phyloP scores from a whole-genome alignment of 1,140 invertebrate genomes.

The Cotesia typhae region DNA sequence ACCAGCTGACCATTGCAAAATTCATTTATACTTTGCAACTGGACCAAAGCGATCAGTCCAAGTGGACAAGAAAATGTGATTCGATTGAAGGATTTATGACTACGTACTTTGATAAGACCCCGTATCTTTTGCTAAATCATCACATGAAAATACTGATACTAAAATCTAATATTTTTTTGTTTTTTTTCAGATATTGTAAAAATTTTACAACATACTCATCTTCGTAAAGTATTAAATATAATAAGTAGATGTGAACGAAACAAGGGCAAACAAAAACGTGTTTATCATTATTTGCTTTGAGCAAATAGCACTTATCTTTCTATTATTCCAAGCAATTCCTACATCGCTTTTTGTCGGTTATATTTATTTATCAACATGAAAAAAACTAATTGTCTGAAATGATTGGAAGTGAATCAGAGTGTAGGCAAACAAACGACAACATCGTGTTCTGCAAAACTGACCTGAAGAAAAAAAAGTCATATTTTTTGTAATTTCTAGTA shows the following conservation, averaged over 20 bases:
- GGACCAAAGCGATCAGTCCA: slow-evolving; percentile 18
- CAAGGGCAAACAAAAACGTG: no score
- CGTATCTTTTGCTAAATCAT: slow-evolving; percentile 12
- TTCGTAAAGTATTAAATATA: background rate
- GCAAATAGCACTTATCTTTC: no score
- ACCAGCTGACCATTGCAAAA: slow-evolving; percentile 40
- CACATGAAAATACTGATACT: background rate
- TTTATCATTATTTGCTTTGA: no score
- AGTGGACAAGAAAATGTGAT: slow-evolving; percentile 35
- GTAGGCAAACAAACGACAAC: slow-evolving; percentile 22
- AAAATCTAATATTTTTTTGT: no score
- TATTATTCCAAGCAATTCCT: no score
- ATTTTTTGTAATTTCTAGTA: no score
- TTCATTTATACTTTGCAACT: slow-evolving; percentile 38
- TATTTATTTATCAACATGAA: slow-evolving; percentile 2
- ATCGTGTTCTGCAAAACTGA: background rate
- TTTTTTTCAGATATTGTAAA: no score
- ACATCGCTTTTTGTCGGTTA: no score
- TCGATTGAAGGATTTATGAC: slow-evolving; percentile 51
- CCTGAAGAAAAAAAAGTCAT: background rate
- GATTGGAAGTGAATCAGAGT: background rate
- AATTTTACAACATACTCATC: no score
- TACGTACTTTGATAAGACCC: background rate
- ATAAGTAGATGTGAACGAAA: no score
- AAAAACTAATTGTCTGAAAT: slow-evolving; percentile 11